Conservation (phyloP, 1,140 invertebrate species). For the Tetragnatha versicolor region DNA sequence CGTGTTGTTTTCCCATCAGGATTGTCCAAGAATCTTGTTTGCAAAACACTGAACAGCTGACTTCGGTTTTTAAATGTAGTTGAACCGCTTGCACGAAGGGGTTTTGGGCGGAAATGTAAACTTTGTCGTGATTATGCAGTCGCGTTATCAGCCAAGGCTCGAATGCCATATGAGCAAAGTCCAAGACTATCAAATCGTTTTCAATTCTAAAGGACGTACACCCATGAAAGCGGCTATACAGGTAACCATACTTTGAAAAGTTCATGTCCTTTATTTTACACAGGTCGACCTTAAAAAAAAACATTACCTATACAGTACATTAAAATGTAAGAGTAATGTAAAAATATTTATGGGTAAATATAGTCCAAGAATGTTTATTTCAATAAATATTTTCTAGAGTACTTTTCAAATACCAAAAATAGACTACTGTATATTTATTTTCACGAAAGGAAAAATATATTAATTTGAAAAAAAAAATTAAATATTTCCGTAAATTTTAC, state of each 20-base stretch:
- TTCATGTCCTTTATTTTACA: too few relatives aligned
- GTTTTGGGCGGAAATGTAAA: not conserved
- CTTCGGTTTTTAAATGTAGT: not conserved
- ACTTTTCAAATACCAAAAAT: too few relatives aligned
- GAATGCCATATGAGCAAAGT: not conserved
- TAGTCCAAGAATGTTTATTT: too few relatives aligned
- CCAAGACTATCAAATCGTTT: not conserved
- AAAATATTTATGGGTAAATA: too few relatives aligned
- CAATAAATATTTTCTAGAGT: too few relatives aligned
- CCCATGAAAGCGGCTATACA: constrained; percentile 12
- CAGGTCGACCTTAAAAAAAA: too few relatives aligned
- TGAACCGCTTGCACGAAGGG: not conserved
- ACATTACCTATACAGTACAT: too few relatives aligned
- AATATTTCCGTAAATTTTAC: too few relatives aligned
- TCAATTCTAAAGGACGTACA: not conserved
- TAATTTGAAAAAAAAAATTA: too few relatives aligned
- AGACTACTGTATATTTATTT: too few relatives aligned
- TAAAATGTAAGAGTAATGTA: too few relatives aligned
- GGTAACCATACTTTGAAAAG: not conserved
- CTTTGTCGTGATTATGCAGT: not conserved
- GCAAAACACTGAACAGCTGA: not conserved
- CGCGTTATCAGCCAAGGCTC: not conserved
- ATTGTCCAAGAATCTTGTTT: not conserved
- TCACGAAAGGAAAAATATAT: too few relatives aligned
- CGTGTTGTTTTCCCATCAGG: not conserved